Evolutionary conservation across 2,113 vertebrate species (phyloP).

Genomic region (Brachyhypopomus occidentalis): DNA sequence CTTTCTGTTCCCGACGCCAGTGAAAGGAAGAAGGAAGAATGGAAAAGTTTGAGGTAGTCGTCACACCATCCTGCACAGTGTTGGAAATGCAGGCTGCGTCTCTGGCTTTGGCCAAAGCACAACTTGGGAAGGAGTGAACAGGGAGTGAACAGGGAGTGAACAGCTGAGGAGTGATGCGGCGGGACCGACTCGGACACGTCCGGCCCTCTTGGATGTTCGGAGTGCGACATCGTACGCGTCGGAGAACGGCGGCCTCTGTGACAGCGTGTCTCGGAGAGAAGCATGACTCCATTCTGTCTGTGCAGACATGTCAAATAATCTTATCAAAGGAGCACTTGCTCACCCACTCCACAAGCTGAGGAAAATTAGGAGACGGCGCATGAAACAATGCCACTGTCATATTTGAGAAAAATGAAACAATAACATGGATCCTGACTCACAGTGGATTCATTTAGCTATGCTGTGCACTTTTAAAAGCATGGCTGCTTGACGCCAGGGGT

Average conservation of each 20-base stretch:
- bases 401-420: conserved; percentile 27
- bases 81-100: conserved; percentile 44
- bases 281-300: conserved; percentile 33
- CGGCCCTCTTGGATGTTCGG: conserved; percentile 31
- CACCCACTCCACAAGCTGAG: conserved; percentile 30
- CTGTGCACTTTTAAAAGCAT: background rate
- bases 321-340: conserved; percentile 40
- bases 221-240: conserved; percentile 19
- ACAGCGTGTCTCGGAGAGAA: conserved; percentile 48
- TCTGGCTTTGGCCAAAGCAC: conserved; percentile 34
- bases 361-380: conserved; percentile 30
- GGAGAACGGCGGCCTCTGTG: conserved; percentile 20
- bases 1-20: background rate
- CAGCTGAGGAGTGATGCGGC: background rate
- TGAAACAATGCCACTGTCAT: conserved; percentile 12
- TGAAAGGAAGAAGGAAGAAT: background rate
- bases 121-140: background rate
- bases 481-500: background rate
- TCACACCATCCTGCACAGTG: conserved; percentile 45
- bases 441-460: background rate
- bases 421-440: conserved; percentile 28
- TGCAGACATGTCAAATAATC: conserved; percentile 48
- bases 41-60: background rate
- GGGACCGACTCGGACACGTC: conserved; percentile 22
- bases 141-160: background rate